Evolutionary conservation across 2,888 invertebrate genomes (phyloP).

Genomic region (Exocentrus adspersus): DNA sequence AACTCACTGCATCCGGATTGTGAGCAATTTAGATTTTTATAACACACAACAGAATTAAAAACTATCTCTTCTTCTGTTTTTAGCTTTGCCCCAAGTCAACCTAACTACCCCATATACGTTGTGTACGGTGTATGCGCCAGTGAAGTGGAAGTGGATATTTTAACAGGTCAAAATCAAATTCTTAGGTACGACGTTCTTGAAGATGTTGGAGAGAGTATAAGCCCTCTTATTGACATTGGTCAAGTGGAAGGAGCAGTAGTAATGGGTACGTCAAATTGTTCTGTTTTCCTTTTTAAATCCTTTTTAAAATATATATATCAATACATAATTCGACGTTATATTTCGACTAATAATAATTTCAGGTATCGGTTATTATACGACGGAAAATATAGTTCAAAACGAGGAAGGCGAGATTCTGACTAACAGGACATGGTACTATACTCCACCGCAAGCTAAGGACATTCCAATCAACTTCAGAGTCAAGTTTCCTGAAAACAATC

Average conservation of each 20-base stretch:
- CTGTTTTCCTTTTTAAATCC: too few species aligned
- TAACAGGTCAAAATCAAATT: conserved; percentile 80
- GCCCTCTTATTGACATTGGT: conserved; percentile 76
- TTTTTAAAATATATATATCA: too few species aligned
- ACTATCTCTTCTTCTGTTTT: too few species aligned
- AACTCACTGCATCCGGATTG: conserved; percentile 67
- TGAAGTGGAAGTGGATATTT: conserved; percentile 80
- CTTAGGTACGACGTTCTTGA: conserved; percentile 77
- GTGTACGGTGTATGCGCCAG: conserved; percentile 72
- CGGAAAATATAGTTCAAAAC: conserved; percentile 70
- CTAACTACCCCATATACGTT: conserved; percentile 69
- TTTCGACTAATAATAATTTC: neutral
- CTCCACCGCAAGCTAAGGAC: conserved; percentile 80
- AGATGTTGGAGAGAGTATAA: conserved; percentile 78
- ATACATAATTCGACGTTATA: neutral
- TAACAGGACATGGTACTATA: conserved; percentile 84
- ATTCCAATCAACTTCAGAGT: conserved; percentile 81
- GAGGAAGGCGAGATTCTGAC: conserved; percentile 75
- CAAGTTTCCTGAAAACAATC: conserved; percentile 73
- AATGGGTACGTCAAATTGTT: conserved; percentile 55
- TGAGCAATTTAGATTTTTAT: conserved; percentile 38
- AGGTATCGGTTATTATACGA: conserved; percentile 75
- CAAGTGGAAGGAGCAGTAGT: conserved; percentile 82
- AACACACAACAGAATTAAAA: too few species aligned
- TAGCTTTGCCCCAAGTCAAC: conserved; percentile 52